Evolutionary conservation across 2,113 vertebrate species (phyloP).

Genomic region (Sphyrna mokarran): DNA sequence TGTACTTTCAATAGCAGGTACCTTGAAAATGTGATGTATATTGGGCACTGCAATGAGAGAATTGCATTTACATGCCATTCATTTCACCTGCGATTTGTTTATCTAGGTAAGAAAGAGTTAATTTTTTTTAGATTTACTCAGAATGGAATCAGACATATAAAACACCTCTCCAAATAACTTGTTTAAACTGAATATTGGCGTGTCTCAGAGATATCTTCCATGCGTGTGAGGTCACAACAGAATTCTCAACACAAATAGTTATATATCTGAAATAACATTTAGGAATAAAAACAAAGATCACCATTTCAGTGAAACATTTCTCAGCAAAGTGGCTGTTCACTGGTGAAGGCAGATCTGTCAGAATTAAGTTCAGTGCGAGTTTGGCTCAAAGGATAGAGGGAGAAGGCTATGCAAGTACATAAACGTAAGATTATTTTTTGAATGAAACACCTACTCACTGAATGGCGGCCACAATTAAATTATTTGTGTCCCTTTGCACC

Average conservation of each 20-base stretch:
- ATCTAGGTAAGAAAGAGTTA: not conserved
- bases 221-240: not conserved
- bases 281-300: not conserved
- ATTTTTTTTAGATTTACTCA: not conserved
- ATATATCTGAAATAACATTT: not conserved
- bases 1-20: not conserved
- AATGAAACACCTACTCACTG: conserved; percentile 19
- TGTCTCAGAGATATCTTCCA: no score
- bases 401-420: not conserved
- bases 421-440: not conserved
- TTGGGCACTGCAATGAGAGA: not conserved
- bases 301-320: not conserved
- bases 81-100: not conserved
- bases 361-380: not conserved
- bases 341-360: not conserved
- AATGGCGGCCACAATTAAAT: not conserved
- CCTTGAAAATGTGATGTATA: not conserved
- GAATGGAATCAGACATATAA: not conserved
- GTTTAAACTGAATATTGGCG: not conserved
- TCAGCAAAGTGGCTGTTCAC: not conserved
- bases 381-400: not conserved
- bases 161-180: not conserved
- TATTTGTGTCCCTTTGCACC: not conserved
- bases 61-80: not conserved
- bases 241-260: not conserved